phyloP scores from a whole-genome alignment of 2,113 vertebrate genomes.

The Pholis gunnellus region DNA sequence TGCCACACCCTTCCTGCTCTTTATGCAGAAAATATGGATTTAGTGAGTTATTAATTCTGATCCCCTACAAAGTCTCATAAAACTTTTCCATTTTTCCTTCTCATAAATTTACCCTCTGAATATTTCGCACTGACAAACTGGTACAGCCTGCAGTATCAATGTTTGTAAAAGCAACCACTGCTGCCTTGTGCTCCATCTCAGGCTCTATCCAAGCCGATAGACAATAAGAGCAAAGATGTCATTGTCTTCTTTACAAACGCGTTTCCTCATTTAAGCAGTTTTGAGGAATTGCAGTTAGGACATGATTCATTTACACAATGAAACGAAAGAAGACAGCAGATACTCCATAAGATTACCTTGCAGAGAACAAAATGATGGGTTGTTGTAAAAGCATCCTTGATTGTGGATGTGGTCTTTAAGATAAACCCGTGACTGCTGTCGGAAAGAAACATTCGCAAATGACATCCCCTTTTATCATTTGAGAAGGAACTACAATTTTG shows the following conservation, averaged over 20 bases:
- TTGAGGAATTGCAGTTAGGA: conserved; percentile 9
- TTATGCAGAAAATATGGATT: conserved; percentile 57
- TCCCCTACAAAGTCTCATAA: conserved; percentile 47
- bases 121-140: conserved; percentile 18
- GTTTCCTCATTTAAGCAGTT: conserved; percentile 27
- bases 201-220: background rate
- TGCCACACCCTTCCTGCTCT: conserved; percentile 37
- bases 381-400: conserved; percentile 28
- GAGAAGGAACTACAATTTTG: conserved; percentile 14
- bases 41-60: conserved; percentile 66
- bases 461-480: conserved; percentile 13
- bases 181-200: background rate
- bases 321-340: conserved; percentile 51
- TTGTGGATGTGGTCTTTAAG: conserved; percentile 29
- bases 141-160: background rate
- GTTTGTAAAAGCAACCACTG: background rate
- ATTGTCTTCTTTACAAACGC: conserved; percentile 6
- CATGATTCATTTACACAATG: conserved; percentile 40
- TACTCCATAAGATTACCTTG: conserved; percentile 32
- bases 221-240: background rate
- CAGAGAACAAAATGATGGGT: conserved; percentile 8
- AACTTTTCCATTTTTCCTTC: conserved; percentile 35
- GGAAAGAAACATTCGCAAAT: conserved; percentile 4
- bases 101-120: conserved; percentile 31
- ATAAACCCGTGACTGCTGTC: conserved; percentile 31